These are phyloP conservation scores for Agrilus planipennis DNA, from an alignment of 1,140 invertebrate genomes.

Conservation along the genomic window DNA sequence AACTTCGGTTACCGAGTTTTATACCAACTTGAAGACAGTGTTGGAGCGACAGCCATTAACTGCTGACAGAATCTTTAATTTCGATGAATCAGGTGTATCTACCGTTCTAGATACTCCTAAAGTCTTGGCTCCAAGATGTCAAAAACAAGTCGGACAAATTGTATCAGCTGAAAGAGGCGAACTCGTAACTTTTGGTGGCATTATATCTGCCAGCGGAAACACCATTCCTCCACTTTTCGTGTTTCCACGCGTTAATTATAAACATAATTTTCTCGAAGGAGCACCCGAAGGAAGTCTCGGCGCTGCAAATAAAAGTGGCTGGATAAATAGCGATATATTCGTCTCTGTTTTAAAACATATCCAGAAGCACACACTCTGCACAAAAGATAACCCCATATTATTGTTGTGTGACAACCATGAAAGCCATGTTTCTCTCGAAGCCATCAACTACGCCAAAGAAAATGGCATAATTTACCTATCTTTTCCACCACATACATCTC, in stretches of 20 bases:
- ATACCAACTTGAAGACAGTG: slow-evolving; percentile 2
- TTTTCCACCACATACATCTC: slow-evolving; percentile 3
- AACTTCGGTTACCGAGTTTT: slow-evolving; percentile 9
- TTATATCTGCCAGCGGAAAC: slow-evolving; percentile 27
- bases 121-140: slow-evolving; percentile 29
- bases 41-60: not conserved
- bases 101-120: slow-evolving; percentile 34
- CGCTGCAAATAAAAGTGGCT: slow-evolving; percentile 1
- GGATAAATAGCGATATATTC: slow-evolving; percentile 5
- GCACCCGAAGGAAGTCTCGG: slow-evolving; percentile 30
- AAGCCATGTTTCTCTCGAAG: not conserved
- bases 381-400: slow-evolving; percentile 4
- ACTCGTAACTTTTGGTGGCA: slow-evolving; percentile 32
- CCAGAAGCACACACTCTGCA: not conserved
- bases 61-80: slow-evolving; percentile 28
- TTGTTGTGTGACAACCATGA: slow-evolving; percentile 8
- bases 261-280: slow-evolving; percentile 24
- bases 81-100: slow-evolving; percentile 35
- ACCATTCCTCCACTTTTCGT: slow-evolving; percentile 16
- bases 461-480: slow-evolving; percentile 5
- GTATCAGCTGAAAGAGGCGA: slow-evolving; percentile 34
- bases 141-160: slow-evolving; percentile 28
- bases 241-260: slow-evolving; percentile 27
- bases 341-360: slow-evolving; percentile 7
- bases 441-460: slow-evolving; percentile 12